These are phyloP conservation scores for Aspidiotus destructor DNA, from an alignment of 2,888 invertebrate genomes.

Conservation along the genomic window DNA sequence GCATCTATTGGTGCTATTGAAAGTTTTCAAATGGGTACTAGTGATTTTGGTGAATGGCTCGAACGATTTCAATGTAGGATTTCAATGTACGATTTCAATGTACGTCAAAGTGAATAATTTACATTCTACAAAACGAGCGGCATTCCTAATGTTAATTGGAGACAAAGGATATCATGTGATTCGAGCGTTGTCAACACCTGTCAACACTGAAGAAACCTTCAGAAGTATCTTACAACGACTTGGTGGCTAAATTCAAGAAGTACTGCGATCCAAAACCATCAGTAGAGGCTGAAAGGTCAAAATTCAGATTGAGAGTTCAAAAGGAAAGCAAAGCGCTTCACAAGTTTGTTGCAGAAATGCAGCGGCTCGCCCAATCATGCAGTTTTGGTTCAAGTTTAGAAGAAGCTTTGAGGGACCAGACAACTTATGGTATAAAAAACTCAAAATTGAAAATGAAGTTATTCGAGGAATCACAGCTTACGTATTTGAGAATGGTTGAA, in stretches of 20 bases:
- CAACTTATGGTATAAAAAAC: conserved; percentile 1
- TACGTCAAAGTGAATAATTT: too few species aligned
- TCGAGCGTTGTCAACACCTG: conserved; percentile 8
- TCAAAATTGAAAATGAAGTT: conserved; percentile 17
- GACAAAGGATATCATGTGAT: background rate
- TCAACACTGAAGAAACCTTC: background rate
- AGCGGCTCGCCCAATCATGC: conserved; percentile 8
- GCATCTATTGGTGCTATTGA: too few species aligned
- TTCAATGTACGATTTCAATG: too few species aligned
- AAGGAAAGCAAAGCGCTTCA: conserved; percentile 8
- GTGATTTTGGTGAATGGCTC: too few species aligned
- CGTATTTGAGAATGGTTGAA: too few species aligned
- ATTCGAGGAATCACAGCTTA: too few species aligned
- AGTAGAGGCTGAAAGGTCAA: conserved; percentile 2
- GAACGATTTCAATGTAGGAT: too few species aligned
- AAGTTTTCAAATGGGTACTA: too few species aligned
- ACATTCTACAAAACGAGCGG: too few species aligned
- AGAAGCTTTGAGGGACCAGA: conserved; percentile 15
- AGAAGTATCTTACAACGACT: conserved; percentile 1
- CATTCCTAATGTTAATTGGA: too few species aligned
- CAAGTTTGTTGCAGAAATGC: conserved; percentile 10
- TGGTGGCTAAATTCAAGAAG: conserved; percentile 12
- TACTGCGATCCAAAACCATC: conserved; percentile 18
- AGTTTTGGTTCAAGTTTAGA: conserved; percentile 9
- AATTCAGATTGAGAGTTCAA: conserved; percentile 9